Conservation (phyloP, 2,797 vertebrate genomes). For the Manis crassicaudata region DNA sequence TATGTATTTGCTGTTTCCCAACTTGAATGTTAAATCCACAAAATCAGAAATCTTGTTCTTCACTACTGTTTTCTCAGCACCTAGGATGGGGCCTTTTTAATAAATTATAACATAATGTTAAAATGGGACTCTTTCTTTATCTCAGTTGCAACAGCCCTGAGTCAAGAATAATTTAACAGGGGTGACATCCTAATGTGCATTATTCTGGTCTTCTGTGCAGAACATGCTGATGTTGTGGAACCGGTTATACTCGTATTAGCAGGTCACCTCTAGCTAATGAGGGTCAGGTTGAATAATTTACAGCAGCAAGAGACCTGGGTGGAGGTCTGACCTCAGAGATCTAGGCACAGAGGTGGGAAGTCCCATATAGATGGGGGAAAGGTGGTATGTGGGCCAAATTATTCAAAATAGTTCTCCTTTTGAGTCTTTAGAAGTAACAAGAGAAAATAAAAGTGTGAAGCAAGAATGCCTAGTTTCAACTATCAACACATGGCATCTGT, state of each 20-base stretch:
- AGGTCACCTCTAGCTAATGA: background rate
- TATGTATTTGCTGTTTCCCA: background rate
- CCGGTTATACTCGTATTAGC: background rate
- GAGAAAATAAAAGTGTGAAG: slow-evolving; percentile 70
- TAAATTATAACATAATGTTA: background rate
- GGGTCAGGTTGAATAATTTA: background rate
- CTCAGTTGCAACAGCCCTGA: background rate
- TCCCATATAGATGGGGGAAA: no score
- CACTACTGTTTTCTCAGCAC: background rate
- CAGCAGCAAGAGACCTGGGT: background rate
- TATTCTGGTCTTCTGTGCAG: background rate
- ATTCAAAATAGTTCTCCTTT: background rate
- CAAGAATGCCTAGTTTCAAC: slow-evolving; percentile 73
- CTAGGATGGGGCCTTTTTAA: background rate
- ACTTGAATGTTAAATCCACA: background rate
- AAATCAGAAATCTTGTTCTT: background rate
- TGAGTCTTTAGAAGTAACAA: slow-evolving; percentile 5
- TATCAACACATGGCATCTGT: slow-evolving; percentile 81
- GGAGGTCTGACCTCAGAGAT: background rate
- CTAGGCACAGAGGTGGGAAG: background rate
- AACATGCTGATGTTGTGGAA: background rate
- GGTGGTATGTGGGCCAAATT: background rate
- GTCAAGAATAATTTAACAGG: background rate
- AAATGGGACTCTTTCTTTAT: background rate
- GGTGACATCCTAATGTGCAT: no score